Evolutionary conservation across 2,888 invertebrate species (phyloP), one percentile per base, ranked within the genome.

Genomic region (Slavum lentiscoides): DNA sequence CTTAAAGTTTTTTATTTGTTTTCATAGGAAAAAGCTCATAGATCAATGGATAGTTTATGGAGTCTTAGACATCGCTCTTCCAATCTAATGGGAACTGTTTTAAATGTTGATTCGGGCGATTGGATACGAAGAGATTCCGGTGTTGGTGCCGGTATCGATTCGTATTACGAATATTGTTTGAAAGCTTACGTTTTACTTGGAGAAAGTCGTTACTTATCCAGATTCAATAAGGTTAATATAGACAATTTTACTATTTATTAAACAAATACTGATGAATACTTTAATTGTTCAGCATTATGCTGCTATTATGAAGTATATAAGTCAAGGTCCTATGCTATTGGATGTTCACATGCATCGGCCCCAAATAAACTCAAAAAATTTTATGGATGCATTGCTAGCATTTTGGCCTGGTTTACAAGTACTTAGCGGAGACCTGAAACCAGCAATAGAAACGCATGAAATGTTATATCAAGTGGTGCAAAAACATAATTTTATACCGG

Each of bases 401-500:
- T 99, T 99, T 87, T 99, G 98, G 98, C 98, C 98, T 0, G 98
- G 98, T 0, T 88, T 99, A 21, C 97, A 98, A 88, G 92, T 92
- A 7, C 85, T 92, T 67, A 92, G 91, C 85, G 98, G 98, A 0
- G 98, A 99, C 86, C 91, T 99, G 17, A 93, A 95, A 85, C 95
- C 97, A 13, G 98, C 98, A 0, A 96, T 99, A n/a, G 97, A 98
- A 88, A 97, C 97, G 0, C 98, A 98, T 86, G 98, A 98, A 87
- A 97, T 98, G 96, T 89, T 99, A 3, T 97, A 97, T 87, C 98
- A 98, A 88, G 97, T 99, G 19, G 96, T 97, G 91, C 95, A 97
- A 87, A 90, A 96, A 85, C 98, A 99, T 87, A 97, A 96, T 83
- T 98, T 98, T 87, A 92, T 99, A 85, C 98, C 98, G 0, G 98